phyloP scores from a whole-genome alignment of 2,888 invertebrate genomes.

The Latrodectus hesperus region DNA sequence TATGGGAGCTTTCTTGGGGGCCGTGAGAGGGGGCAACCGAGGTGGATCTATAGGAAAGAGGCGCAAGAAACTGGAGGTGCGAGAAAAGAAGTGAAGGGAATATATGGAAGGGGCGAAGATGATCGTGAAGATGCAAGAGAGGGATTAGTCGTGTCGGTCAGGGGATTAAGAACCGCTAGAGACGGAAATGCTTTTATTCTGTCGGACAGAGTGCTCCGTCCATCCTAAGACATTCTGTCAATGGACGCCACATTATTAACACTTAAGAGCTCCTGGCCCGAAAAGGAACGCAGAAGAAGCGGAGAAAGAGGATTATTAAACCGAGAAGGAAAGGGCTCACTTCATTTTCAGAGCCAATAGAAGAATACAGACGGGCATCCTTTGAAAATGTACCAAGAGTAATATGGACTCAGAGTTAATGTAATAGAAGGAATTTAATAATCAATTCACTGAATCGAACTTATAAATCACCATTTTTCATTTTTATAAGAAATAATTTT shows the following conservation, averaged over 20 bases:
- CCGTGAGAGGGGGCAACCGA: not conserved
- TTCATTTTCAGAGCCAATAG: too few relatives aligned
- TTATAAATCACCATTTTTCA: too few relatives aligned
- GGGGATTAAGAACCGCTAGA: constrained; percentile 49
- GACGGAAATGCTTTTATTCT: constrained; percentile 67
- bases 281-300: not conserved
- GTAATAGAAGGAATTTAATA: too few relatives aligned
- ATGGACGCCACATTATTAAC: constrained; percentile 60
- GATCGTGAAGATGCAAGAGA: constrained; percentile 52
- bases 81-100: constrained; percentile 44
- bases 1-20: constrained; percentile 14
- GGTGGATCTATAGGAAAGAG: constrained; percentile 31
- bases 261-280: constrained; percentile 6
- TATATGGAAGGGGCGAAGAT: constrained; percentile 32
- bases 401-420: too few relatives aligned
- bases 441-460: too few relatives aligned
- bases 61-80: constrained; percentile 30
- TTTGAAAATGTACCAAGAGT: too few relatives aligned
- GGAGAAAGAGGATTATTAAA: too few relatives aligned
- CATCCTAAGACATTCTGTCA: constrained; percentile 25
- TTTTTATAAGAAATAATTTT: too few relatives aligned
- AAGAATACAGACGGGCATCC: too few relatives aligned
- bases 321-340: too few relatives aligned
- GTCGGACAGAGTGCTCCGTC: constrained; percentile 40
- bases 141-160: constrained; percentile 60